Conservation (phyloP, 2,113 vertebrate species). For the Corvus cornix region DNA sequence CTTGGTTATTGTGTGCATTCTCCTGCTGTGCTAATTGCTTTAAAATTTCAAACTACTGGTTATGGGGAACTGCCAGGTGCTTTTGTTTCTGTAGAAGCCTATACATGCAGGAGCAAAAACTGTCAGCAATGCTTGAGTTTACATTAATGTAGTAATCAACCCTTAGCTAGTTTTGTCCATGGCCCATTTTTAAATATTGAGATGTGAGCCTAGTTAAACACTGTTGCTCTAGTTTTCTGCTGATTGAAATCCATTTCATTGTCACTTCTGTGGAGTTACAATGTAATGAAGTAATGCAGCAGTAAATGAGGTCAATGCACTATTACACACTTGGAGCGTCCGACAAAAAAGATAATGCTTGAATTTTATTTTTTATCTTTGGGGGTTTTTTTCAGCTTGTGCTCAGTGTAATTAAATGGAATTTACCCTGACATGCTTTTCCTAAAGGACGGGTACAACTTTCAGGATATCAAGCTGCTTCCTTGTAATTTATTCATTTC, state of each 20-base stretch:
- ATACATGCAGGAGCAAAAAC: background rate
- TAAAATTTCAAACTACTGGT: background rate
- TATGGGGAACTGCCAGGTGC: background rate
- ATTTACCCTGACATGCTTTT: conserved; percentile 15
- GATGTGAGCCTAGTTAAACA: background rate
- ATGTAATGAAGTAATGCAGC: background rate
- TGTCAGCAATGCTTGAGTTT: background rate
- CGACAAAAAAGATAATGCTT: background rate
- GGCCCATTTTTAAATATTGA: background rate
- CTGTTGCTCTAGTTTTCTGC: background rate
- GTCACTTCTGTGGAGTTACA: background rate
- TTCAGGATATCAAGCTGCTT: background rate
- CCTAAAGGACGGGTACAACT: conserved; percentile 32
- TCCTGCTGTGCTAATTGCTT: background rate
- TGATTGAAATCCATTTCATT: background rate
- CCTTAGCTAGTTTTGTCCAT: background rate
- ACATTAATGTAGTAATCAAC: background rate
- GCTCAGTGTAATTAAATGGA: conserved; percentile 16
- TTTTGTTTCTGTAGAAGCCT: background rate
- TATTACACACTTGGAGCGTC: background rate
- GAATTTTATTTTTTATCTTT: background rate
- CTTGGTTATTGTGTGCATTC: background rate
- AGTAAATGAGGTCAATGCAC: background rate
- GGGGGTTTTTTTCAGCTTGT: background rate
- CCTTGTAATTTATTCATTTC: conserved; percentile 53